These are phyloP conservation scores for Pocillopora grandis DNA, from an alignment of 92 coral and sea anemone species.

Conservation along the genomic window DNA sequence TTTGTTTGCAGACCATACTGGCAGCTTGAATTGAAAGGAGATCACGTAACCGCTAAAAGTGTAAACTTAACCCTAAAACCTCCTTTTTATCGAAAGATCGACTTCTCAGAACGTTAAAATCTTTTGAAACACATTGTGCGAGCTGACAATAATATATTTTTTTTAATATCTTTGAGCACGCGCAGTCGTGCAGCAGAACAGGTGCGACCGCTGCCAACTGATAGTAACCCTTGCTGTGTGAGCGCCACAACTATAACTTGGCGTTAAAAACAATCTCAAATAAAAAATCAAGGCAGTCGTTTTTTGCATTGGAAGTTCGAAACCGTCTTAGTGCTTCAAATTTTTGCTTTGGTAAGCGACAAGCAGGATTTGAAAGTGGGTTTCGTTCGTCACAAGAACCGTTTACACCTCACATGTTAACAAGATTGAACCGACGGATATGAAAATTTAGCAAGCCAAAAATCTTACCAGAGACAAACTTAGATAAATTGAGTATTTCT, in stretches of 20 bases:
- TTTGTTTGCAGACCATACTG: background rate
- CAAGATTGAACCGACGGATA: too few relatives aligned
- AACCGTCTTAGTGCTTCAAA: background rate
- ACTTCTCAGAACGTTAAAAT: background rate
- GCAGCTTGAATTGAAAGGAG: background rate
- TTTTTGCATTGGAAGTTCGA: background rate
- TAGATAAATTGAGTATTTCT: too few relatives aligned
- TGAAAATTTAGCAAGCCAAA: background rate
- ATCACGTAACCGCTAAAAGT: background rate
- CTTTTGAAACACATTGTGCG: background rate
- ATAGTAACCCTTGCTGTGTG: background rate
- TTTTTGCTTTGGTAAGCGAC: background rate
- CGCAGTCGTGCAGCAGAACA: slow-evolving; percentile 13
- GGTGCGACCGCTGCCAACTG: slow-evolving; percentile 8
- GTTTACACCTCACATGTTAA: background rate
- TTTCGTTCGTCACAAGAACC: background rate
- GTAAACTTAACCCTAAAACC: background rate
- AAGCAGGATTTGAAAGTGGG: background rate
- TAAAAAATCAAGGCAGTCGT: background rate
- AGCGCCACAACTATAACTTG: background rate
- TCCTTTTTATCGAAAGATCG: background rate
- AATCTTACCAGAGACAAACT: background rate
- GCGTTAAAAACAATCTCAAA: background rate
- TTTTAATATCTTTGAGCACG: background rate
- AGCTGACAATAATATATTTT: background rate